A percentile compares a stretch with the other conserved stretches of the same genome.
These are phyloP conservation scores for Naso thynnoides DNA, from an alignment of 2,797 vertebrate genomes.

Conservation along the genomic window DNA sequence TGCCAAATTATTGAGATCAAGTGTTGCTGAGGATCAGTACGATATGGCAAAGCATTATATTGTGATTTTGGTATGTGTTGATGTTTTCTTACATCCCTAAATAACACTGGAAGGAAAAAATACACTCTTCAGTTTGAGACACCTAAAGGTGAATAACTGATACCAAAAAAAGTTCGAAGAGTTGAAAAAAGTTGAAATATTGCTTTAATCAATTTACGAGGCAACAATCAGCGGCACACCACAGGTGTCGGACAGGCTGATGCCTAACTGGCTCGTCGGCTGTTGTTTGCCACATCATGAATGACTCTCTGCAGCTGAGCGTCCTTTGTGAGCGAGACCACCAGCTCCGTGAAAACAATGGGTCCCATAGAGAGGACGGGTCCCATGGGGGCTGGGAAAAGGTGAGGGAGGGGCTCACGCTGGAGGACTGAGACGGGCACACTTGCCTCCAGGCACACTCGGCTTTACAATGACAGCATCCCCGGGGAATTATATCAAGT, in stretches of 20 bases:
- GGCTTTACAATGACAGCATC: constrained; percentile 49
- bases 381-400: constrained; percentile 49
- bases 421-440: constrained; percentile 24
- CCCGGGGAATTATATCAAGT: constrained; percentile 40
- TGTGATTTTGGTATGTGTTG: too few species aligned
- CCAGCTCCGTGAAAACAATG: constrained; percentile 48
- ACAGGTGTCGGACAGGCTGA: constrained; percentile 28
- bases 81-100: too few species aligned
- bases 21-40: too few species aligned
- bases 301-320: constrained; percentile 56
- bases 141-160: too few species aligned
- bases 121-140: too few species aligned
- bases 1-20: too few species aligned
- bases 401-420: constrained; percentile 19
- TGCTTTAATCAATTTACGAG: constrained; percentile 25
- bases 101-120: too few species aligned
- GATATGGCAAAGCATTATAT: too few species aligned
- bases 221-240: background rate
- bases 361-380: constrained; percentile 48
- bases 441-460: constrained; percentile 59
- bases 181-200: too few species aligned
- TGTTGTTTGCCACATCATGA: constrained; percentile 46
- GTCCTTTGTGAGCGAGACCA: constrained; percentile 52
- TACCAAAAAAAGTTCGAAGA: too few species aligned
- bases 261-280: constrained; percentile 43